A percentile compares a stretch with the other conserved stretches of the same genome.
These are phyloP conservation scores for Drosophila anomelani DNA, from an alignment of 2,888 invertebrate genomes.

Conservation along the genomic window DNA sequence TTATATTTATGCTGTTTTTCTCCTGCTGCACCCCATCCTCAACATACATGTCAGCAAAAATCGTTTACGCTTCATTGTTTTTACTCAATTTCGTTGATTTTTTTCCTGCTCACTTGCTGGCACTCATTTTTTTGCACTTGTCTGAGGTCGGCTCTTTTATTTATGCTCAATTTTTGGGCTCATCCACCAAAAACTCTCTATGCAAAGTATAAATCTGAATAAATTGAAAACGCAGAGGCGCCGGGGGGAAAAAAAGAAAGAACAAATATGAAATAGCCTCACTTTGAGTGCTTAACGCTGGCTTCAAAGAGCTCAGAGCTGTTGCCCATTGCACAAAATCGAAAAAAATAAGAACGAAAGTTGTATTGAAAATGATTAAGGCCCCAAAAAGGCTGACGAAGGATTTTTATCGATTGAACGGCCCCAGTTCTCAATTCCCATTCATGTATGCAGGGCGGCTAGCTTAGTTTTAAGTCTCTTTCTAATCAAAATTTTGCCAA, in stretches of 20 bases:
- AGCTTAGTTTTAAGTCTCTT: conserved; percentile 54
- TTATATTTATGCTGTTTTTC: conserved; percentile 44
- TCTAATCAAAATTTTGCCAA: conserved; percentile 60
- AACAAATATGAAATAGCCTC: conserved; percentile 49
- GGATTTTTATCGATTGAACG: conserved; percentile 46
- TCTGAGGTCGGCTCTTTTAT: conserved; percentile 42
- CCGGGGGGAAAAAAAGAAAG: conserved; percentile 1
- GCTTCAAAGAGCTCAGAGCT: conserved; percentile 41
- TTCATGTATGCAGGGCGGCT: conserved; percentile 30
- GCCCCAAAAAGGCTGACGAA: conserved; percentile 47
- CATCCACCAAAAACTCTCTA: conserved; percentile 33
- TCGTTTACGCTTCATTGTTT: conserved; percentile 78
- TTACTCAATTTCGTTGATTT: conserved; percentile 71
- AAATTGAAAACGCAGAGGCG: conserved; percentile 61
- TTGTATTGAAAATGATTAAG: conserved; percentile 53
- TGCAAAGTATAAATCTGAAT: conserved; percentile 40
- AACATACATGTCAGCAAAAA: conserved; percentile 71
- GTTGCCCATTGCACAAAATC: conserved; percentile 25
- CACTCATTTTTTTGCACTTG: conserved; percentile 39
- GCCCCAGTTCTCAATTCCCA: conserved; percentile 31
- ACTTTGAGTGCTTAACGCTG: conserved; percentile 49
- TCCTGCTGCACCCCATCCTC: conserved; percentile 10
- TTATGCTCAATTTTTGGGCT: conserved; percentile 25
- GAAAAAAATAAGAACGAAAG: conserved; percentile 8
- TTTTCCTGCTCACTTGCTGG: conserved; percentile 48